Percentiles rank a stretch among this genome's conserved stretches.
These are phyloP conservation scores for Orycteropus afer DNA, from an alignment of 2,113 vertebrate species.

Conservation along the genomic window DNA sequence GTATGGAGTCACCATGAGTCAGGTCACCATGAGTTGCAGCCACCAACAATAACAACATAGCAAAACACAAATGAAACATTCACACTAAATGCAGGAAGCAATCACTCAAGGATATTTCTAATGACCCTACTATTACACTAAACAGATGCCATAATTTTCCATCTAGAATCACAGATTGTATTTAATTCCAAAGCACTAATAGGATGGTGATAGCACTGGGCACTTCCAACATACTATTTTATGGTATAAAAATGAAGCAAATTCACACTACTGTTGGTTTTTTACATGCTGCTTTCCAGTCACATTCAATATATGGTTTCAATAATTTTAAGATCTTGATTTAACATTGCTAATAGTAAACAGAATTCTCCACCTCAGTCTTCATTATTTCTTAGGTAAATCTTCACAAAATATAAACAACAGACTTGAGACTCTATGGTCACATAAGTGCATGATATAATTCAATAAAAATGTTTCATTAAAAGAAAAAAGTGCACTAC, in stretches of 20 bases:
- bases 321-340: background rate
- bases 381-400: conserved; percentile 10
- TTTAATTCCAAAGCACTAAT: conserved; percentile 5
- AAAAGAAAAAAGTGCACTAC: background rate
- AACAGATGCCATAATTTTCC: background rate
- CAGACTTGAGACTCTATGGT: background rate
- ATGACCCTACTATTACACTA: background rate
- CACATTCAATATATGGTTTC: background rate
- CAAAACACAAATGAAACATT: background rate
- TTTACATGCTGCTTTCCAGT: background rate
- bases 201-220: background rate
- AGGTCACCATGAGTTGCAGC: no score
- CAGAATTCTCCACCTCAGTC: background rate
- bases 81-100: background rate
- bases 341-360: background rate
- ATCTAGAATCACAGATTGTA: background rate
- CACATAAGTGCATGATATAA: background rate
- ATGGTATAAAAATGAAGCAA: conserved; percentile 48
- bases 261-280: background rate
- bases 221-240: background rate
- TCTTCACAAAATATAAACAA: background rate
- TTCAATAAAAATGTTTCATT: background rate
- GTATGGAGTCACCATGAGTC: no score
- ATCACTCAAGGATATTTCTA: background rate
- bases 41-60: no score